Evolutionary conservation across 2,888 invertebrate genomes (phyloP), one percentile per base, ranked within the genome.

Genomic region (Desoria tigrina): DNA sequence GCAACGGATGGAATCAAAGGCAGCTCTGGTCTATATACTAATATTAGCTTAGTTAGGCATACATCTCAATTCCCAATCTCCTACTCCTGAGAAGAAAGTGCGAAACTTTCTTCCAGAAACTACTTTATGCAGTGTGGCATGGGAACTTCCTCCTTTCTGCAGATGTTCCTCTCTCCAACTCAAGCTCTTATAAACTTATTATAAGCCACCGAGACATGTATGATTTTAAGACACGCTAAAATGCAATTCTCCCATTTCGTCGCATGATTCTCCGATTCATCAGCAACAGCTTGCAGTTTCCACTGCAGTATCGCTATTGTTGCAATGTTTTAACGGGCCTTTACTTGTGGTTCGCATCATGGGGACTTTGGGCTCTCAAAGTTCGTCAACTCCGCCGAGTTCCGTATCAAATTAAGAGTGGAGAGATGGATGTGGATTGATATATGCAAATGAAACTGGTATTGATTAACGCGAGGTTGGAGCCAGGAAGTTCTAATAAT

Each of bases 191-290:
- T 6, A 23, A 28, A 32, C 27, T 55, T 18, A 26, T 27, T 7
- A 18, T 24, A 27, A 7, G 21, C 21, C 23, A n/a, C n/a, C n/a
- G n/a, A n/a, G n/a, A n/a, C n/a, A n/a, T n/a, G n/a, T n/a, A n/a
- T n/a, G n/a, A n/a, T n/a, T n/a, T n/a, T n/a, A 9, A 55, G 55
- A 55, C 55, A 55, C 55, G 55, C 55, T 32, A 55, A 14, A 55
- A 55, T 26, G 55, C 55, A 55, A 55, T 55, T 32, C 28, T 55
- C 3, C 55, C 16, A 21, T 51, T 51, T 51, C 24, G 45, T 23
- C 51, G 21, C 51, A 51, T 51, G 51, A 23, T 24, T 51, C 16
- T 32, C 4, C 11, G 32, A 32, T 32, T 32, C 32, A 32, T 32
- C 32, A 32, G 32, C 32, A 32, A 32, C 32, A 32, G 32, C 32